A percentile compares a stretch with the other conserved stretches of the same genome.
Evolutionary conservation across 1,140 invertebrate species (phyloP).

Genomic region (Brachionus koreanus): DNA sequence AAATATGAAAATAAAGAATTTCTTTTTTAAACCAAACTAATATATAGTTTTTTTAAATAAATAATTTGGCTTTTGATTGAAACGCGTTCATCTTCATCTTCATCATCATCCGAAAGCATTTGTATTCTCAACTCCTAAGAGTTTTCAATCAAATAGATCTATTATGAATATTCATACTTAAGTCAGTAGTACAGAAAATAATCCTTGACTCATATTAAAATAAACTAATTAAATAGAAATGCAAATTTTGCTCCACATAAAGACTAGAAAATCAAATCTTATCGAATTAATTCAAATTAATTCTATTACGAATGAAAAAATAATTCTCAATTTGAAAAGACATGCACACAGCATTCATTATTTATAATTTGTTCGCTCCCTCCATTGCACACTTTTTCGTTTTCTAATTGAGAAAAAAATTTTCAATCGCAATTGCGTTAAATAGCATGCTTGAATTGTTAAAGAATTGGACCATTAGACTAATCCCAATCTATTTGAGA

Average conservation of each 20-base stretch:
- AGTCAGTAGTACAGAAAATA: background rate
- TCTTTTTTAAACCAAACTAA: too few relatives aligned
- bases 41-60: too few relatives aligned
- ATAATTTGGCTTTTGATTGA: too few relatives aligned
- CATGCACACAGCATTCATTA: background rate
- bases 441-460: background rate
- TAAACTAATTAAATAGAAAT: background rate
- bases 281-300: background rate
- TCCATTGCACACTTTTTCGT: background rate
- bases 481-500: background rate
- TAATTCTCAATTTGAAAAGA: background rate
- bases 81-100: too few relatives aligned
- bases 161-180: too few relatives aligned
- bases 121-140: background rate
- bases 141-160: background rate
- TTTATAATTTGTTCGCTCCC: background rate
- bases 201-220: background rate
- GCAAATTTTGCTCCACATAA: slow-evolving; percentile 1
- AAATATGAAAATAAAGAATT: too few relatives aligned
- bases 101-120: background rate
- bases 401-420: background rate
- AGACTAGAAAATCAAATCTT: background rate
- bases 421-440: background rate
- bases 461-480: background rate
- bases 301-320: background rate